Evolutionary conservation across 2,113 vertebrate species (phyloP).

Genomic region (Otocyon megalotis): DNA sequence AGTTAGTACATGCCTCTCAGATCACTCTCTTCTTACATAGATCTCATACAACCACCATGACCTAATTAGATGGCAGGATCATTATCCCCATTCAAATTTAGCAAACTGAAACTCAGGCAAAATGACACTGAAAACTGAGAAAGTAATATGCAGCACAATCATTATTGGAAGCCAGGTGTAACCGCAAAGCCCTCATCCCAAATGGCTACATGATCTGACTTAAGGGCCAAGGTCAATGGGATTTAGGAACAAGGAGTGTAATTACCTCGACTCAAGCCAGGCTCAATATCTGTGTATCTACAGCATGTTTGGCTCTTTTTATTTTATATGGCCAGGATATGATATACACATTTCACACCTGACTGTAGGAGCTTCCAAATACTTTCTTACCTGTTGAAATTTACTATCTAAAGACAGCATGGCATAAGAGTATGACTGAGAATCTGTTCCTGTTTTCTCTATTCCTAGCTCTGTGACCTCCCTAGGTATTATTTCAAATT

Average conservation of each 20-base stretch:
- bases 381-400: background rate
- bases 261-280: background rate
- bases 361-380: background rate
- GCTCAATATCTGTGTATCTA: background rate
- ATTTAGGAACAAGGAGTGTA: background rate
- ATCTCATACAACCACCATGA: background rate
- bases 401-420: background rate
- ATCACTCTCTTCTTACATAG: background rate
- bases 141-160: background rate
- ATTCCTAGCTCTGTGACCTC: background rate
- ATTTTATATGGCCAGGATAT: background rate
- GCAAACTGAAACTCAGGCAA: background rate
- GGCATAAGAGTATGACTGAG: background rate
- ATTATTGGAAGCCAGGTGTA: background rate
- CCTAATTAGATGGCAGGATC: conserved; percentile 25
- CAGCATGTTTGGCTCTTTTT: background rate
- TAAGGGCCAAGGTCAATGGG: background rate
- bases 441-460: background rate
- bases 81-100: conserved; percentile 30
- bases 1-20: background rate
- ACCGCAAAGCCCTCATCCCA: background rate
- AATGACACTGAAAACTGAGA: background rate
- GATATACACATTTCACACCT: background rate
- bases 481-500: background rate
- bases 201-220: background rate